Conservation (phyloP, 2,113 vertebrate genomes). For the Notechis scutatus region DNA sequence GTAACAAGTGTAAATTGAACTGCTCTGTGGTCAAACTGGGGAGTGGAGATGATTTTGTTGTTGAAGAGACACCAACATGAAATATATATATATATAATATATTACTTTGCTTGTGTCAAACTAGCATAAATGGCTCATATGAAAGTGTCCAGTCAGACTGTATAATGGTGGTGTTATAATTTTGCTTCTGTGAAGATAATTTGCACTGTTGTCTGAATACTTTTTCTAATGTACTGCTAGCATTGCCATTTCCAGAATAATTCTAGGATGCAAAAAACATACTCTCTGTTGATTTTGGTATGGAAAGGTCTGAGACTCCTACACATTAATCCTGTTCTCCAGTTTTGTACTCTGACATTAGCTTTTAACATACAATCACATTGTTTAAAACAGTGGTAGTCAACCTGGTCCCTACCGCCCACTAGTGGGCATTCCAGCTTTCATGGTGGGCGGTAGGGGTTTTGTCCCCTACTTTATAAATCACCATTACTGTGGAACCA, state of each 20-base stretch:
- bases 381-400: background rate
- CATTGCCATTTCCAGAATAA: background rate
- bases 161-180: background rate
- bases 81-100: background rate
- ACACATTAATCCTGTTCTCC: background rate
- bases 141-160: background rate
- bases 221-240: background rate
- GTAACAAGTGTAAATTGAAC: too few relatives aligned
- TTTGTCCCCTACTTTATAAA: too few relatives aligned
- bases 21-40: too few relatives aligned
- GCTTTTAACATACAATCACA: background rate
- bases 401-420: too few relatives aligned
- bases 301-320: background rate
- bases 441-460: too few relatives aligned
- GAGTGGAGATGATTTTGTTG: too few relatives aligned
- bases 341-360: background rate
- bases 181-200: background rate
- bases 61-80: background rate
- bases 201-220: background rate
- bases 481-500: too few relatives aligned
- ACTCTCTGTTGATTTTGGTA: background rate
- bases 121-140: background rate
- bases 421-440: too few relatives aligned
- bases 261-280: background rate
- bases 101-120: background rate